phyloP scores from a whole-genome alignment of 2,888 invertebrate genomes.

The Leptodirus hochenwartii region DNA sequence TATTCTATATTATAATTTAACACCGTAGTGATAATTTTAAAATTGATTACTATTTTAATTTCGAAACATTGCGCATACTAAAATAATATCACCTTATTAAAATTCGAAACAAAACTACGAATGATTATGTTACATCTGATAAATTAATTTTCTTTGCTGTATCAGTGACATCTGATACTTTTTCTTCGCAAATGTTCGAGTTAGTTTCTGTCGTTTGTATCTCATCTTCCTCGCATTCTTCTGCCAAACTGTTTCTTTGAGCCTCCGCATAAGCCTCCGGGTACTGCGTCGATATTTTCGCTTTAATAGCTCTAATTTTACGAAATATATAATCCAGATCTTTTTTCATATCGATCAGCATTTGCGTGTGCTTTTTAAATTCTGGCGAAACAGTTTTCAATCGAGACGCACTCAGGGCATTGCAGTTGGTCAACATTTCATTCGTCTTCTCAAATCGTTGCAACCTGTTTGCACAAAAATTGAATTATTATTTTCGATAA shows the following conservation, averaged over 20 bases:
- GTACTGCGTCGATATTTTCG: slow-evolving; percentile 52
- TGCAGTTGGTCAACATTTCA: slow-evolving; percentile 96
- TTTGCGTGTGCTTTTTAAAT: slow-evolving; percentile 76
- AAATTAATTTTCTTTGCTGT: too few relatives aligned
- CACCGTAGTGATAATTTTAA: too few relatives aligned
- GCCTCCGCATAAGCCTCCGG: slow-evolving; percentile 48
- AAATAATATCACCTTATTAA: too few relatives aligned
- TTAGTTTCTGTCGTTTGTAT: too few relatives aligned
- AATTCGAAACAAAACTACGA: too few relatives aligned
- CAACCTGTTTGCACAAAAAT: slow-evolving; percentile 38
- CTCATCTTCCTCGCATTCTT: slow-evolving; percentile 25
- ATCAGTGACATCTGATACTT: too few relatives aligned
- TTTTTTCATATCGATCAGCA: slow-evolving; percentile 80
- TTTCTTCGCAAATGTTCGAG: too few relatives aligned
- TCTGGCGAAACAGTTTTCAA: slow-evolving; percentile 73
- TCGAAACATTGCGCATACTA: too few relatives aligned
- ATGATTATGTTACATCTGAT: too few relatives aligned
- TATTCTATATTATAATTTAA: too few relatives aligned
- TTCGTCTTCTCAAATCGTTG: slow-evolving; percentile 97
- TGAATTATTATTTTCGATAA: neutral
- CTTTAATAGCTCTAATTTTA: slow-evolving; percentile 69
- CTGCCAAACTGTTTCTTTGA: slow-evolving; percentile 22
- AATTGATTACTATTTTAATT: too few relatives aligned
- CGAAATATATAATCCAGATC: slow-evolving; percentile 90
- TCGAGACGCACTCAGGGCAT: slow-evolving; percentile 77